A percentile compares a stretch with the other conserved stretches of the same genome.
These are phyloP conservation scores for Harpegnathos saltator DNA, from an alignment of 1,140 invertebrate genomes.

Conservation along the genomic window DNA sequence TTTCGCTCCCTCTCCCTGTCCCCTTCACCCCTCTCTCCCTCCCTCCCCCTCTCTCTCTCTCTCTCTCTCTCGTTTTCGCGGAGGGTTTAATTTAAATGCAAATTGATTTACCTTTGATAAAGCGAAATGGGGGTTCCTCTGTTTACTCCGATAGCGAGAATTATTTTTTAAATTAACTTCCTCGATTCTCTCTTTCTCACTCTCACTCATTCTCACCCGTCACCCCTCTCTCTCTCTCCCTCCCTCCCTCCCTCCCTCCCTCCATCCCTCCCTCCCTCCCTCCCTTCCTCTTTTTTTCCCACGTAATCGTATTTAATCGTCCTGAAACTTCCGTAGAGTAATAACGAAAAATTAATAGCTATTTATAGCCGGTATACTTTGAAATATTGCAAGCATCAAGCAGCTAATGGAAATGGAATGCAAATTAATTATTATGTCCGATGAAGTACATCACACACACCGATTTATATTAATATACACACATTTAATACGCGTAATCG, in stretches of 20 bases:
- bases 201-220: too few species aligned
- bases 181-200: background rate
- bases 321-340: slow-evolving; percentile 26
- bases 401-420: slow-evolving; percentile 35
- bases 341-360: slow-evolving; percentile 50
- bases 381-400: background rate
- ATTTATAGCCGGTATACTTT: slow-evolving; percentile 16
- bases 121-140: slow-evolving; percentile 41
- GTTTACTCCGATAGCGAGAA: slow-evolving; percentile 42
- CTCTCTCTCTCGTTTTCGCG: slow-evolving; percentile 29
- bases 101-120: slow-evolving; percentile 72
- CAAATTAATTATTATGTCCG: slow-evolving; percentile 47
- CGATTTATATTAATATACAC: slow-evolving; percentile 13
- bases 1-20: slow-evolving; percentile 18
- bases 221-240: background rate
- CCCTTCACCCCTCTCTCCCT: background rate
- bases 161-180: slow-evolving; percentile 68
- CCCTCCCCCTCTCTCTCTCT: slow-evolving; percentile 12
- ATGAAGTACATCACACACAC: slow-evolving; percentile 26
- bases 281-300: background rate
- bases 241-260: background rate
- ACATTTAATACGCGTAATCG: slow-evolving; percentile 28
- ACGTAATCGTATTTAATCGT: slow-evolving; percentile 46
- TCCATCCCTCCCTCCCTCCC: background rate
- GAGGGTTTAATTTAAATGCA: slow-evolving; percentile 72